Base-by-base conservation (phyloP, 2,888 invertebrate genomes). In the Netelia virgata region DNA sequence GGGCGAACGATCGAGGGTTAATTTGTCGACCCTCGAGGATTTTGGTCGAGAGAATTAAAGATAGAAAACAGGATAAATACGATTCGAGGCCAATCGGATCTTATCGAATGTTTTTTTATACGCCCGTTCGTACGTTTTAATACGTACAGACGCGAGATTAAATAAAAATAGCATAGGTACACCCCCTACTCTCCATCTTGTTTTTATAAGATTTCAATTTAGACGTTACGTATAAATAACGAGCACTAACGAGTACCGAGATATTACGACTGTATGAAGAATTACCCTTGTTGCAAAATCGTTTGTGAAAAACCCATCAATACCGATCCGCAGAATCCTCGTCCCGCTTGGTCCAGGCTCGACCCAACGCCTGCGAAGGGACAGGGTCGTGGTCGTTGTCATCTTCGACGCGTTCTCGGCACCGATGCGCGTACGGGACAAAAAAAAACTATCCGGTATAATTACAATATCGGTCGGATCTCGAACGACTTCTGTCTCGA, bases 401-500 rank as follows among this genome's bases (percentile, higher is more conserved):
- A 76, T 77, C 83, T 85, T 18, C 50, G 73, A 72, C 47, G 83
- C 81, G 61, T 77, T 69, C 79, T 64, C 57, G 11, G 72, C 66
- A 66, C 75, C 72, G 64, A 36, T 47, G 82, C 63, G 63, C 72
- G 81, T 77, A 80, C 81, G 53, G 82, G 79, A 89, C 87, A 90
- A 92, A 92, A 92, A 92, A 91, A 91, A 91, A 91, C 88, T 89
- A 91, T 91, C 90, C 89, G 86, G 91, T 88, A 90, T 91, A 90
- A 92, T 92, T 90, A 90, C 90, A 90, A 91, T 91, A 92, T 91
- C 91, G 91, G 88, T 90, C 91, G 89, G 88, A 90, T 91, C 90
- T 89, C 87, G 89, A 87, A 88, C 87, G 88, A 89, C 89, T 91
- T 90, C 90, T 90, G 90, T 90, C 88, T 87, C 76, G 82, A 80